A percentile compares a stretch with the other conserved stretches of the same genome.
Conservation (phyloP, 2,113 vertebrate genomes). For the Phalacrocorax aristotelis region DNA sequence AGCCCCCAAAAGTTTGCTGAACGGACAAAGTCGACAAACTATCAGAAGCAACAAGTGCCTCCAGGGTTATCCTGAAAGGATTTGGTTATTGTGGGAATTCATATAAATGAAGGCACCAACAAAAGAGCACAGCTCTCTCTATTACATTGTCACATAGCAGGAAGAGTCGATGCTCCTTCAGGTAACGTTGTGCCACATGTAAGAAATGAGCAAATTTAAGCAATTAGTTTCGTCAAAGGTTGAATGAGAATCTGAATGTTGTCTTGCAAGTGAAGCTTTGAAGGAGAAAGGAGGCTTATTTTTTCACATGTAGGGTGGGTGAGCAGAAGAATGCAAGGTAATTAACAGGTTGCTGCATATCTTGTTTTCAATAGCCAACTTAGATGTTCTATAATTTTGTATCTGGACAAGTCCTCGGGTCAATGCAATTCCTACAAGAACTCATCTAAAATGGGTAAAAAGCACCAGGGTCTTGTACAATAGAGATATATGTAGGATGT, state of each 20-base stretch:
- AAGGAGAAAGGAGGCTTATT: not conserved
- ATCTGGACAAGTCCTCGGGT: not conserved
- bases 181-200: not conserved
- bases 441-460: not conserved
- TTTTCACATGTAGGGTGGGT: not conserved
- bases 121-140: not conserved
- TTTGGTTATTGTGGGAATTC: not conserved
- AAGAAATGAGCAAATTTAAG: constrained; percentile 8
- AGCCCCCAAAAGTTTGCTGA: not conserved
- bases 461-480: not conserved
- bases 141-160: not conserved
- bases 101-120: not conserved
- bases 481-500: not conserved
- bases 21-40: not conserved
- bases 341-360: not conserved
- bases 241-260: not conserved
- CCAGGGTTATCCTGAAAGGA: not conserved
- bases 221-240: constrained; percentile 9
- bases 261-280: not conserved
- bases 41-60: not conserved
- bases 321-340: not conserved
- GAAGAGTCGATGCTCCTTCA: constrained; percentile 9
- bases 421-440: not conserved
- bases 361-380: not conserved
- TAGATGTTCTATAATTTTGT: not conserved